Evolutionary conservation across 2,888 invertebrate genomes (phyloP).

Genomic region (Bibio marci): DNA sequence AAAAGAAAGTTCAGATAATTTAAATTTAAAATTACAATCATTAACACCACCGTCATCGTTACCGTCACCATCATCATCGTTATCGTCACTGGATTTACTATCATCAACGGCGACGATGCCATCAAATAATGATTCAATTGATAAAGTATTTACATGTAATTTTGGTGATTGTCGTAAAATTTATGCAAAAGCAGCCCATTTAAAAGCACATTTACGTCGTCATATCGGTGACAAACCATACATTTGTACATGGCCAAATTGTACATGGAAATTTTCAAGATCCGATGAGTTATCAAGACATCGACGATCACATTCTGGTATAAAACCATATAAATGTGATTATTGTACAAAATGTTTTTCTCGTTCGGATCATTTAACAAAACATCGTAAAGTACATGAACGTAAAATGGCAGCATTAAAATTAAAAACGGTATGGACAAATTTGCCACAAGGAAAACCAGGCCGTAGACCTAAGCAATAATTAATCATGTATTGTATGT

Average conservation of each 20-base stretch:
- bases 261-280: slow-evolving; percentile 84
- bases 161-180: slow-evolving; percentile 58
- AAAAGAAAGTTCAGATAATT: slow-evolving; percentile 27
- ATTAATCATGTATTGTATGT: no score
- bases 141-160: slow-evolving; percentile 49
- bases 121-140: slow-evolving; percentile 19
- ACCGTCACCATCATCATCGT: not conserved
- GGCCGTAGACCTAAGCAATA: slow-evolving; percentile 27
- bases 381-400: slow-evolving; percentile 75
- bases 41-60: not conserved
- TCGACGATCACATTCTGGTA: slow-evolving; percentile 84
- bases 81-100: not conserved
- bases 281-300: slow-evolving; percentile 90
- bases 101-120: not conserved
- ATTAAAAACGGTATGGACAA: slow-evolving; percentile 19
- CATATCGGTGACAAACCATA: slow-evolving; percentile 68
- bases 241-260: slow-evolving; percentile 57
- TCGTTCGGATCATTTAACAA: slow-evolving; percentile 83
- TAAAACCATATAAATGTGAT: slow-evolving; percentile 82
- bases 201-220: slow-evolving; percentile 72
- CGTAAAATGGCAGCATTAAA: slow-evolving; percentile 33
- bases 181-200: slow-evolving; percentile 79
- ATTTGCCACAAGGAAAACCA: slow-evolving; percentile 22
- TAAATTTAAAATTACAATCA: slow-evolving; percentile 9
- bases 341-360: slow-evolving; percentile 82